These are phyloP conservation scores for Heliconius nattereri DNA, from an alignment of 1,140 invertebrate species.

Conservation along the genomic window DNA sequence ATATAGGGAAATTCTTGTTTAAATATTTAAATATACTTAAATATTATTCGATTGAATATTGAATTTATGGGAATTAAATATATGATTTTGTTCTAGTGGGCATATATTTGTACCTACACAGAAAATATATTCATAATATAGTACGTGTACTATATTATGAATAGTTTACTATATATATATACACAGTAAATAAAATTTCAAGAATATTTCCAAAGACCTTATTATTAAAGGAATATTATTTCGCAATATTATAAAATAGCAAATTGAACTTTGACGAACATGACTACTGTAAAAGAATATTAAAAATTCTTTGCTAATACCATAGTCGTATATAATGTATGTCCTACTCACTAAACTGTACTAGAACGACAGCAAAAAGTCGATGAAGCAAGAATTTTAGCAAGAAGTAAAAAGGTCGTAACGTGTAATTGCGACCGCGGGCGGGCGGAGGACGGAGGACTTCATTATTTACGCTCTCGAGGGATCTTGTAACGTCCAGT, in stretches of 20 bases:
- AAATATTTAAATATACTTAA: background rate
- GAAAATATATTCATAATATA: too few species aligned
- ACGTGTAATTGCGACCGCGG: slow-evolving; percentile 5
- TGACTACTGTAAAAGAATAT: background rate
- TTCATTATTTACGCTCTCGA: slow-evolving; percentile 27
- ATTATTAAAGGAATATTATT: background rate
- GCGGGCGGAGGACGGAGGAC: background rate
- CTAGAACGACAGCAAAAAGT: slow-evolving; percentile 1
- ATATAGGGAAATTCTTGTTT: background rate
- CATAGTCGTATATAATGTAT: background rate
- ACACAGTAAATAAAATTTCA: background rate
- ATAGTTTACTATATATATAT: too few species aligned
- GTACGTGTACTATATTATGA: too few species aligned
- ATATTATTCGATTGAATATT: too few species aligned
- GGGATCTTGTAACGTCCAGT: slow-evolving; percentile 27
- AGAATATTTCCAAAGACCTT: background rate
- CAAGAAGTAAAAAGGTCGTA: slow-evolving; percentile 9
- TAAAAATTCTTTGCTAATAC: background rate
- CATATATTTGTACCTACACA: too few species aligned
- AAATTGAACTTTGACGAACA: background rate
- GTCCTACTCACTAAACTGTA: background rate
- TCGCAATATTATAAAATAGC: background rate
- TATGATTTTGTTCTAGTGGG: too few species aligned
- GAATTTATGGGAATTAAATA: too few species aligned
- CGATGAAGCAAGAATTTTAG: slow-evolving; percentile 6